Base-by-base conservation (phyloP, 1,140 invertebrate genomes). In the Thaumetopoea pityocampa region DNA sequence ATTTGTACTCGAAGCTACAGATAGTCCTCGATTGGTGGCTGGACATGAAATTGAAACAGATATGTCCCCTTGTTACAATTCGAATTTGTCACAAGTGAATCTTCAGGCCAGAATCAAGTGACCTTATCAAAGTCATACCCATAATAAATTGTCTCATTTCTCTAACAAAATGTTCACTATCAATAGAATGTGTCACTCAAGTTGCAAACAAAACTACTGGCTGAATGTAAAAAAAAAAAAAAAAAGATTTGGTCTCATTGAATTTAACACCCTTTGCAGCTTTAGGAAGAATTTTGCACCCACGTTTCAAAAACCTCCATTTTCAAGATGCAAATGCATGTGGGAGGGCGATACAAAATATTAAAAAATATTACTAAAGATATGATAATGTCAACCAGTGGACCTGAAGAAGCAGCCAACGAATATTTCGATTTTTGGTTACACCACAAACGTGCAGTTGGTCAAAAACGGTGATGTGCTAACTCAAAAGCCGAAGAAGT, bases 81-180 rank as follows among this genome's bases (percentile, higher is more conserved):
- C 14, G 28, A 30, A 30, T 30, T 16, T 30, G 14, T 30, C 17
- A 30, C 28, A 30, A 16, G 28, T 7, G 3, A 16, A 15, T 16
- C 28, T n/a, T 30, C 28, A 16, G 28, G 28, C 11, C 28, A 30
- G 7, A 30, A 30, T 27, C 14, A 12, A 5, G 19, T 22, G 9
- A 12, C 8, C 27, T 29, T 41, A 41, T 36, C 24, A 36, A 45
- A 45, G 29, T 36, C 15, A 45, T 36, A 36, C 42, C 42, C 16
- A 45, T 45, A 33, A 45, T 45, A 9, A 45, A 45, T 36, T 45
- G 32, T 29, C 42, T 37, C 34, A 38, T 35, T 32, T 47, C 44
- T n/a, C 44, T 46, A 46, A 46, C 26, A 0, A 46, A 46, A 20
- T 46, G 30, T 22, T 15, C 33, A 36, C 37, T 27, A 30, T 29